phyloP scores from a whole-genome alignment of 2,888 invertebrate species.

The Atethmia centrago region DNA sequence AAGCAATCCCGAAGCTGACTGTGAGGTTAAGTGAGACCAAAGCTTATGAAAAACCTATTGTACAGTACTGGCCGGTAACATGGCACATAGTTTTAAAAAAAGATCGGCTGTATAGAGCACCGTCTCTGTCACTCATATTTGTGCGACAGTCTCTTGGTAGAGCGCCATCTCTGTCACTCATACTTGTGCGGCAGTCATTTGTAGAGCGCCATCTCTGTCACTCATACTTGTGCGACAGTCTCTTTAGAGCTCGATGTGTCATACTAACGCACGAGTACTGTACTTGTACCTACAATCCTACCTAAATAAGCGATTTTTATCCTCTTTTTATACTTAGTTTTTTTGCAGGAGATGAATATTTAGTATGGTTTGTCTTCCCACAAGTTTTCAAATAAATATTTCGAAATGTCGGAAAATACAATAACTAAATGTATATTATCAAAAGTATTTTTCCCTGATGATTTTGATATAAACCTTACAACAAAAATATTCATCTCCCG shows the following conservation, averaged over 20 bases:
- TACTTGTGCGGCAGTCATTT: too few relatives aligned
- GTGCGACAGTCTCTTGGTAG: too few relatives aligned
- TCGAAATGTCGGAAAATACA: too few relatives aligned
- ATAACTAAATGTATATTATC: background rate
- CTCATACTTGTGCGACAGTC: too few relatives aligned
- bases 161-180: background rate
- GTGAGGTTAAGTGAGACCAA: slow-evolving; percentile 63
- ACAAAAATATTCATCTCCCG: slow-evolving; percentile 20
- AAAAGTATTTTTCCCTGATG: background rate
- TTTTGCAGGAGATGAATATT: slow-evolving; percentile 30
- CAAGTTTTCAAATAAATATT: too few relatives aligned
- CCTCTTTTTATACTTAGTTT: background rate
- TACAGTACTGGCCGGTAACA: background rate
- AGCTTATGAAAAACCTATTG: slow-evolving; percentile 55
- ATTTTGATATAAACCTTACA: background rate
- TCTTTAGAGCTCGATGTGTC: background rate
- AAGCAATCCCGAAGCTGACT: slow-evolving; percentile 79
- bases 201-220: background rate
- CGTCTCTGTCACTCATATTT: background rate
- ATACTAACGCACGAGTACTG: background rate
- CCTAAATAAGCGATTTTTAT: slow-evolving; percentile 29
- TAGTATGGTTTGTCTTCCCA: too few relatives aligned
- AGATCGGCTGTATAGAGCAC: background rate
- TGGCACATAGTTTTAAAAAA: background rate
- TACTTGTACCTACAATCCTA: slow-evolving; percentile 20